These are phyloP conservation scores for Onychostoma macrolepis DNA, from an alignment of 2,113 vertebrate genomes.

Conservation along the genomic window DNA sequence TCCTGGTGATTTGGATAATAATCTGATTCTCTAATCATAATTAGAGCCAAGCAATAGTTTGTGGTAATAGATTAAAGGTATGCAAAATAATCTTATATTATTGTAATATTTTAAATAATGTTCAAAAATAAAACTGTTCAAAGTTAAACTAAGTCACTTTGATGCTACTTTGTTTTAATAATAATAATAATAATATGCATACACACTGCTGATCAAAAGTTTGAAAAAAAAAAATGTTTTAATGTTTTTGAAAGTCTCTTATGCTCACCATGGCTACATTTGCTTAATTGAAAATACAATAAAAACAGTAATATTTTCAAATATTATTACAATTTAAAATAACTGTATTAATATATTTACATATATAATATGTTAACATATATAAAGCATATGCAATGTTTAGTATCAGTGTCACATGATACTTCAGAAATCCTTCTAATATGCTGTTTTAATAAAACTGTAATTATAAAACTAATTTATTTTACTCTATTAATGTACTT, in stretches of 20 bases:
- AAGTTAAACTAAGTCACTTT: background rate
- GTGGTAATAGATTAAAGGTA: background rate
- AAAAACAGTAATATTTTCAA: background rate
- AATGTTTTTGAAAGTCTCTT: background rate
- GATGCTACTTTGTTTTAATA: background rate
- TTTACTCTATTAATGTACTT: too few relatives aligned
- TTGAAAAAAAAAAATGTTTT: too few relatives aligned
- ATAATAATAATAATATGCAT: background rate
- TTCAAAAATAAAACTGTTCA: background rate
- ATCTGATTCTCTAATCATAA: background rate
- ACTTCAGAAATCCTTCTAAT: too few relatives aligned
- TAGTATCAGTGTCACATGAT: too few relatives aligned
- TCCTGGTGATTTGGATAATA: background rate
- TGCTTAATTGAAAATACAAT: too few relatives aligned
- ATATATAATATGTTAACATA: too few relatives aligned
- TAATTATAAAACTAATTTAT: too few relatives aligned
- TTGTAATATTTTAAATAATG: background rate
- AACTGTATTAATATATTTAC: too few relatives aligned
- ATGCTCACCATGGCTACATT: too few relatives aligned
- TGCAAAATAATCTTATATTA: background rate
- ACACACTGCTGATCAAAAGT: too few relatives aligned
- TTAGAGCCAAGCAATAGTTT: background rate
- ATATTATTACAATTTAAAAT: background rate
- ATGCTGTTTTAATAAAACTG: too few relatives aligned
- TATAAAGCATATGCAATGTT: too few relatives aligned